These are phyloP conservation scores for Arge pagana DNA, from an alignment of 2,888 invertebrate genomes.

Conservation along the genomic window DNA sequence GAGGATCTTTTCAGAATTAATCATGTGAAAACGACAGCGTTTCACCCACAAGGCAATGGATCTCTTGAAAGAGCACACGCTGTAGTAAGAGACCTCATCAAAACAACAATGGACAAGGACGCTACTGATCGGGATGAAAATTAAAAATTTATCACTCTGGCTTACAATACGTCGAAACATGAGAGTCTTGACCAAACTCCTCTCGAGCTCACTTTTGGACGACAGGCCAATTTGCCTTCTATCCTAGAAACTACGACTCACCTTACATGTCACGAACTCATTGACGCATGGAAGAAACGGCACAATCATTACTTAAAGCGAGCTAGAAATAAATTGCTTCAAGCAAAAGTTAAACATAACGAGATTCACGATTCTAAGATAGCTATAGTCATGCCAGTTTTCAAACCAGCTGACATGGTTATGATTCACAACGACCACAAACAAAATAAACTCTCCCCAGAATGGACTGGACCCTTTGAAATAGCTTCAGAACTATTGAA, in stretches of 20 bases:
- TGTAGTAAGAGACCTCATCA: slow-evolving; percentile 15
- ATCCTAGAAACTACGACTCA: not conserved
- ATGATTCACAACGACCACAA: not conserved
- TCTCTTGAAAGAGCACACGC: slow-evolving; percentile 24
- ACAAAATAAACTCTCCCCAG: not conserved
- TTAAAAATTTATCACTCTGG: slow-evolving; percentile 19
- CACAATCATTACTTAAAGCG: not conserved
- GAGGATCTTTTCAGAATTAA: slow-evolving; percentile 21
- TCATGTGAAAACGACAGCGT: slow-evolving; percentile 23
- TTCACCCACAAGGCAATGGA: slow-evolving; percentile 28
- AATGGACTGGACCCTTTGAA: not conserved
- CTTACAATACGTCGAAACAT: slow-evolving; percentile 19
- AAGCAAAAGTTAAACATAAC: not conserved
- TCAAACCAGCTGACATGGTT: not conserved
- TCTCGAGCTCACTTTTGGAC: not conserved
- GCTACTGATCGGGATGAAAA: slow-evolving; percentile 18
- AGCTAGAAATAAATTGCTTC: not conserved
- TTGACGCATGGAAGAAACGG: not conserved
- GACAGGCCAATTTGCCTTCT: not conserved
- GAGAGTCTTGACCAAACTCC: not conserved
- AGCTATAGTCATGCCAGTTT: not conserved
- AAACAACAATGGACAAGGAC: slow-evolving; percentile 17
- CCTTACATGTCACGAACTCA: not conserved
- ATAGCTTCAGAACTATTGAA: not conserved
- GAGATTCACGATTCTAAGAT: not conserved